Conservation (phyloP, 2,888 invertebrate species). For the Phortica magna region DNA sequence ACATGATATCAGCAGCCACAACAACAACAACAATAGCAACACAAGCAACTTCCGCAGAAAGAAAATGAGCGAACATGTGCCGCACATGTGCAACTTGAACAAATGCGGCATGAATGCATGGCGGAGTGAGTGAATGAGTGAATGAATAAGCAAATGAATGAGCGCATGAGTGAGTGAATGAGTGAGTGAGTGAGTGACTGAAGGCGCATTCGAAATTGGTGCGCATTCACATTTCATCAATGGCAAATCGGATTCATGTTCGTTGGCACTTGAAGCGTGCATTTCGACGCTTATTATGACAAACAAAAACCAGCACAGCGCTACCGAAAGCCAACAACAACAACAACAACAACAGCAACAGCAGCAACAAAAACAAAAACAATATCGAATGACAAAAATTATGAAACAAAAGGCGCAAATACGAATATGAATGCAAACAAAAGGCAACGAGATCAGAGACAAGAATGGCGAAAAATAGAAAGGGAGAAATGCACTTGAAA, state of each 20-base stretch:
- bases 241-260: not conserved
- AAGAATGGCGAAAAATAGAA: conserved; percentile 9
- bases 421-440: conserved; percentile 20
- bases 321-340: no score
- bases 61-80: conserved; percentile 52
- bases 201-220: not conserved
- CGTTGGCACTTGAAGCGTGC: conserved; percentile 49
- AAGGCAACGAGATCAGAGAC: conserved; percentile 35
- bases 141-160: conserved; percentile 27
- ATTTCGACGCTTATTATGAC: conserved; percentile 33
- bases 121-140: not conserved
- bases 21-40: conserved; percentile 34
- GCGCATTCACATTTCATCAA: conserved; percentile 13
- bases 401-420: conserved; percentile 21
- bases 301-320: no score
- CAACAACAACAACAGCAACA: conserved; percentile 41
- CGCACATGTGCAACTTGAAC: conserved; percentile 54
- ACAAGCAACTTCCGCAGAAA: conserved; percentile 34
- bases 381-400: conserved; percentile 40
- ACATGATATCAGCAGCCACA: conserved; percentile 52
- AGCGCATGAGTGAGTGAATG: not conserved
- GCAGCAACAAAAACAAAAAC: conserved; percentile 43
- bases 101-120: not conserved
- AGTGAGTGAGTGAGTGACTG: conserved; percentile 25
- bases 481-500: conserved; percentile 23